phyloP scores from a whole-genome alignment of 2,888 invertebrate species.

The Limnephilus rhombicus region DNA sequence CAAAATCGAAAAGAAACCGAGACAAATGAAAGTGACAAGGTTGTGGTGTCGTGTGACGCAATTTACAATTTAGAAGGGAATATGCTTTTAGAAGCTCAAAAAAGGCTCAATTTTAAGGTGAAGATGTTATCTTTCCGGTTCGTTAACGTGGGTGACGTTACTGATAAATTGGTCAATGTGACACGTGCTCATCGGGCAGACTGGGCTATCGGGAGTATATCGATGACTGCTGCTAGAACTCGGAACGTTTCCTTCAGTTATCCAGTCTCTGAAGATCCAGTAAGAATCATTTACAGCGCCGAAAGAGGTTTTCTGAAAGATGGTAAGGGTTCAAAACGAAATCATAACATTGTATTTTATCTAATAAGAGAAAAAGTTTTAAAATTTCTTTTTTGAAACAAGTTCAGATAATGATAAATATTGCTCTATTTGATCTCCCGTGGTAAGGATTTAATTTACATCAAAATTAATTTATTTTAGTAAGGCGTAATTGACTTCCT shows the following conservation, averaged over 20 bases:
- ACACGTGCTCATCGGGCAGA: background rate
- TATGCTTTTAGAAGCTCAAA: slow-evolving; percentile 5
- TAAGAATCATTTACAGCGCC: background rate
- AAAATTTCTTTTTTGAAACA: background rate
- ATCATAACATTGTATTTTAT: background rate
- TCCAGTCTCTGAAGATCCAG: background rate
- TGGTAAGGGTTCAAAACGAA: background rate
- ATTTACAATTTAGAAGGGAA: slow-evolving; percentile 29
- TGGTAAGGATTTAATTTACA: too few relatives aligned
- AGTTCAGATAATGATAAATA: background rate
- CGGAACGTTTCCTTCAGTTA: background rate
- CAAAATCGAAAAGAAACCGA: slow-evolving; percentile 4
- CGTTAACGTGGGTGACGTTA: background rate
- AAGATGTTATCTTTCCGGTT: background rate
- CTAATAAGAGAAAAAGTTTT: background rate
- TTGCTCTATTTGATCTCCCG: background rate
- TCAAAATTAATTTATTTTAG: too few relatives aligned
- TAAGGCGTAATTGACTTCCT: too few relatives aligned
- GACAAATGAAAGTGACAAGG: background rate
- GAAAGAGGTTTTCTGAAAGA: background rate
- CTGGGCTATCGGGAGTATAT: slow-evolving; percentile 25
- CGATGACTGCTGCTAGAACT: background rate
- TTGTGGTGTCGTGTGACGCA: background rate
- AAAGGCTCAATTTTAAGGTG: background rate
- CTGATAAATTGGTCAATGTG: background rate